Evolutionary conservation across 2,888 invertebrate species (phyloP), one percentile per base, ranked within the genome.

Genomic region (Drosophila aldrichi): DNA sequence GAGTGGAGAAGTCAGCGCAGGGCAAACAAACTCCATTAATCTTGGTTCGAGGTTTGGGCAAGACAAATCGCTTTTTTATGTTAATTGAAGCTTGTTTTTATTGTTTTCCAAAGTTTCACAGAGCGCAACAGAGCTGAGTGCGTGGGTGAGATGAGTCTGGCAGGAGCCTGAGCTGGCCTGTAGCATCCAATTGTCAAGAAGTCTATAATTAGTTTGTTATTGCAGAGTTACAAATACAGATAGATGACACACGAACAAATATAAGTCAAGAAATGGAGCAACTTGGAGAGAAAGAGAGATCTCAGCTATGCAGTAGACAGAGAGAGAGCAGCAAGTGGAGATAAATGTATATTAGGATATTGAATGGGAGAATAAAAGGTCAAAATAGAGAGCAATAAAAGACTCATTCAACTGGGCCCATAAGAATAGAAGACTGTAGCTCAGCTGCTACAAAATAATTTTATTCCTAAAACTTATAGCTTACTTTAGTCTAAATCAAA

Each of bases 31-130:
- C 54, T 65, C 56, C 83, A 82, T 82, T 82, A 82, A 82, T 85
- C 86, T 75, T 81, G 62, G 57, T 85, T 82, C 66, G 74, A 78
- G 46, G 9, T 44, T 25, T n/a, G 12, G 16, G 59, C 49, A 34
- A 79, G 87, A 91, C 84, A 92, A 91, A 91, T 92, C 85, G 82
- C 80, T 82, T 87, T 90, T 88, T 90, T 91, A 91, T 91, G 91
- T 82, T 91, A 91, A 91, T 91, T 89, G 91, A 82, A 70, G 25
- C 80, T 79, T 86, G 80, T 84, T 85, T 85, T 86, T 80, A 76
- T 80, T 82, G 82, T 71, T 82, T 70, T 67, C 40, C 16, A 48
- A 38, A 51, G 18, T 49, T 49, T 9, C 70, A 52, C 44, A 18
- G 25, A 12, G 46, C 22, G 40, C 56, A 56, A 61, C 18, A 14